Evolutionary conservation across 2,888 invertebrate genomes (phyloP), one percentile per base, ranked within the genome.

Genomic region (Phaedon cochleariae): DNA sequence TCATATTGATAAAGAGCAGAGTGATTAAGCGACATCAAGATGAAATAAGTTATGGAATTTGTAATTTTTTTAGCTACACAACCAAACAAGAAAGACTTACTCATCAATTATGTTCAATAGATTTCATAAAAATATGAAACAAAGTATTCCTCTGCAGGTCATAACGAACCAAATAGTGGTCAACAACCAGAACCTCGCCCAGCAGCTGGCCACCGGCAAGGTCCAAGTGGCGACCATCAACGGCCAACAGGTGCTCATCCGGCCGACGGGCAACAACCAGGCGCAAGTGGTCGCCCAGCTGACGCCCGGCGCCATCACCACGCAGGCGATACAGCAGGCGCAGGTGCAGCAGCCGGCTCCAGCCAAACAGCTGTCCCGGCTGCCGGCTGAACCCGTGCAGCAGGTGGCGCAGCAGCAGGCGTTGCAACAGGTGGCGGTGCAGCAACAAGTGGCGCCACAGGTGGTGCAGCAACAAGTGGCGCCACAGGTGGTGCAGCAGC

Each of bases 171-270:
- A 93, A 83, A 90, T 93, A 64, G 89, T 93, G 51, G 91, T 93
- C 51, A 93, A 91, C 77, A 92, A 92, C 81, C 90, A 90, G 2
- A 89, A 88, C 17, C 84, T 94, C 45, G 93, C 92, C 15, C 93
- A 93, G 79, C 94, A 94, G 81, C 86, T 95, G 67, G 92, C 93
- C 1, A 88, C 91, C 15, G 94, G 94, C 6, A 94, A 94, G 81
- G 89, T 94, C 7, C 93, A 94, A 80, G 86, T 95, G 62, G 93
- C 94, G 0, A 93, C 92, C 0, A 90, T 95, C 22, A 92, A 92
- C 80, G 94, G 94, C 0, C 94, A 94, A 78, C 94, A 94, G 82
- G 93, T 95, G 26, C 86, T 94, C 48, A 92, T 95, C 65, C 86
- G 93, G 51, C 90, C 92, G 0, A 89, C 93, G 9, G 92, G 92